These are phyloP conservation scores for Anas georgica DNA, from an alignment of 2,797 vertebrate species.

Conservation along the genomic window DNA sequence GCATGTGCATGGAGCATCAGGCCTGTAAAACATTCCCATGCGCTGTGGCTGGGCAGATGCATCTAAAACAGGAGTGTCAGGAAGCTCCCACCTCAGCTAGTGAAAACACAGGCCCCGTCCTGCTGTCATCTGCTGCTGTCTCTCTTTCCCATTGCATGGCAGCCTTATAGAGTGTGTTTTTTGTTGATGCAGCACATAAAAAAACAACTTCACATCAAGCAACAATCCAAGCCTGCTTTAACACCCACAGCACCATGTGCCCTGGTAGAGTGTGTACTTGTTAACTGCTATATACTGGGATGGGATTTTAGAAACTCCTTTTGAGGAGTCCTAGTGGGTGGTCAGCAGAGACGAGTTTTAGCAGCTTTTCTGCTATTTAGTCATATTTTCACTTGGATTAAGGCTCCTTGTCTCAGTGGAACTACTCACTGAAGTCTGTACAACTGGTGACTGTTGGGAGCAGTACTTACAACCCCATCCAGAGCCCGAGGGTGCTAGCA, in stretches of 20 bases:
- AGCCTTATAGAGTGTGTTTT: background rate
- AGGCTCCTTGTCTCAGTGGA: background rate
- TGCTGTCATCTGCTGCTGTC: background rate
- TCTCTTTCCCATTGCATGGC: background rate
- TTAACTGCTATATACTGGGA: background rate
- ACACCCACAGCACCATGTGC: slow-evolving; percentile 62
- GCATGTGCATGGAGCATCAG: background rate
- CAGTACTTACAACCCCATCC: background rate
- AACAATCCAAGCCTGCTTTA: slow-evolving; percentile 25
- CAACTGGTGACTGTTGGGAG: background rate
- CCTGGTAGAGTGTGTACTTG: slow-evolving; percentile 53
- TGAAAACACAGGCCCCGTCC: background rate
- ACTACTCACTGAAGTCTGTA: background rate
- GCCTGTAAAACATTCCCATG: background rate
- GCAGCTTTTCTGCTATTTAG: background rate
- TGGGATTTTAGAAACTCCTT: slow-evolving; percentile 27
- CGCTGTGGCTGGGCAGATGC: background rate
- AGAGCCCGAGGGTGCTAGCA: background rate
- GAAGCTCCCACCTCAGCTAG: background rate
- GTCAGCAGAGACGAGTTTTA: slow-evolving; percentile 39
- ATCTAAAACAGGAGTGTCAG: background rate
- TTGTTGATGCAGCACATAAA: slow-evolving; percentile 41
- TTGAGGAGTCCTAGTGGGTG: slow-evolving; percentile 27
- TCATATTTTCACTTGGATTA: slow-evolving; percentile 1
- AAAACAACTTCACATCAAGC: background rate